Conservation (phyloP, 2,797 vertebrate species). For the Argentina silus region DNA sequence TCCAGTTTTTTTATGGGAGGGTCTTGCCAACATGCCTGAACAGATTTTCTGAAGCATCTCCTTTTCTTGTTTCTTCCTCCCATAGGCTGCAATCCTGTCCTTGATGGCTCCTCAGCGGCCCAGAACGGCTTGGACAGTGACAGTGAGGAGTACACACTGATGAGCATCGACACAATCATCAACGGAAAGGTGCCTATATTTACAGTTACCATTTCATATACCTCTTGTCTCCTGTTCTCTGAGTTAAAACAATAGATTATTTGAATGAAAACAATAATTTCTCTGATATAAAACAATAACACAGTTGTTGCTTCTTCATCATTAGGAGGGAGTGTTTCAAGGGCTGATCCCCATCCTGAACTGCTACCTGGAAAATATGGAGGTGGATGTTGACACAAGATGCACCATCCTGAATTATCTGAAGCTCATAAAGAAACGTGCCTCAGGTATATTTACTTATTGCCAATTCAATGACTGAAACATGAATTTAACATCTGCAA, state of each 20-base stretch:
- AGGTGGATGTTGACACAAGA: conserved; percentile 97
- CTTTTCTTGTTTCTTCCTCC: conserved; percentile 1
- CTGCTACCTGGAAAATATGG: conserved; percentile 98
- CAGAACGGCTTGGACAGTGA: conserved; percentile 81
- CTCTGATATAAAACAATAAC: no score
- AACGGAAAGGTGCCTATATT: conserved; percentile 89
- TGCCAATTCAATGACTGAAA: neutral
- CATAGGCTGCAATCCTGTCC: conserved; percentile 86
- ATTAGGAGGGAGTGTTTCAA: conserved; percentile 94
- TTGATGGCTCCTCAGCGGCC: conserved; percentile 82
- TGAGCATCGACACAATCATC: conserved; percentile 98
- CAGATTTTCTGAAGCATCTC: neutral
- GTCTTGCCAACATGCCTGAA: neutral
- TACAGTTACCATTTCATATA: neutral
- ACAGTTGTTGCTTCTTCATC: neutral
- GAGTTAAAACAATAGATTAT: no score
- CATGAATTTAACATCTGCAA: neutral
- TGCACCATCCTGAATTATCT: conserved; percentile 98
- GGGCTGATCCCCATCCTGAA: conserved; percentile 96
- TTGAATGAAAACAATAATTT: no score
- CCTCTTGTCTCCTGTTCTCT: no score
- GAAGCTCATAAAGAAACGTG: conserved; percentile 97
- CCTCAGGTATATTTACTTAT: conserved; percentile 74
- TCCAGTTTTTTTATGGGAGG: neutral
- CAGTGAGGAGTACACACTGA: conserved; percentile 87